These are phyloP conservation scores for Hymenopus coronatus DNA, from an alignment of 2,888 invertebrate species.

Conservation along the genomic window DNA sequence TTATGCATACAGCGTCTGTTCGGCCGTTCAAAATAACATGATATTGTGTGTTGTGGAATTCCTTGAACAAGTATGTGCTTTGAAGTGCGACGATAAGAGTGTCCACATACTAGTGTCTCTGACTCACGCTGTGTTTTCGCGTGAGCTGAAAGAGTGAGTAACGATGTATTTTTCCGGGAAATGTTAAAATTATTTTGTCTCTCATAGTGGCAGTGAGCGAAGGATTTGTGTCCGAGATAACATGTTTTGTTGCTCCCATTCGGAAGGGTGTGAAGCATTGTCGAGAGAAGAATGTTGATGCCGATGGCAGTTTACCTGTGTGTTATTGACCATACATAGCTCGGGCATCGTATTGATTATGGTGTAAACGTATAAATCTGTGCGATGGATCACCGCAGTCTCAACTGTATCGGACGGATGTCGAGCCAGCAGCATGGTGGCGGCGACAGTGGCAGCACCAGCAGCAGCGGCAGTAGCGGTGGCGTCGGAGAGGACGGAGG, in stretches of 20 bases:
- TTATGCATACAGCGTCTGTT: too few relatives aligned
- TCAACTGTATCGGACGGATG: slow-evolving; percentile 32
- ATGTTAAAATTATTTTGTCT: background rate
- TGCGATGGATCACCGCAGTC: slow-evolving; percentile 12
- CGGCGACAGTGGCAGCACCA: background rate
- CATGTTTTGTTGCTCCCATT: background rate
- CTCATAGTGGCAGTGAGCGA: background rate
- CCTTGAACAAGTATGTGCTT: background rate
- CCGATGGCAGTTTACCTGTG: background rate
- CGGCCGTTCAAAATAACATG: too few relatives aligned
- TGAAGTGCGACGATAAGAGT: background rate
- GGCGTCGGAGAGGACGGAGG: slow-evolving; percentile 14
- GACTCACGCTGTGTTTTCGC: background rate
- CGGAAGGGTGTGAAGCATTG: background rate
- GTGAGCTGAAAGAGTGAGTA: background rate
- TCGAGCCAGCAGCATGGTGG: slow-evolving; percentile 23
- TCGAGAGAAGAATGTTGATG: background rate
- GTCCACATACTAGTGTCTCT: background rate
- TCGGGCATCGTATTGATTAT: background rate
- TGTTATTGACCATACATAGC: background rate
- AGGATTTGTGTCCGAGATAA: background rate
- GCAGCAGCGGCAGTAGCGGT: slow-evolving; percentile 18
- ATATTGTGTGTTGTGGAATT: background rate
- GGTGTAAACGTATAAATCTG: background rate
- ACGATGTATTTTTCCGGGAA: background rate